A percentile compares a stretch with the other conserved stretches of the same genome.
Conservation (phyloP, 2,113 vertebrate genomes). For the Upupa epops region DNA sequence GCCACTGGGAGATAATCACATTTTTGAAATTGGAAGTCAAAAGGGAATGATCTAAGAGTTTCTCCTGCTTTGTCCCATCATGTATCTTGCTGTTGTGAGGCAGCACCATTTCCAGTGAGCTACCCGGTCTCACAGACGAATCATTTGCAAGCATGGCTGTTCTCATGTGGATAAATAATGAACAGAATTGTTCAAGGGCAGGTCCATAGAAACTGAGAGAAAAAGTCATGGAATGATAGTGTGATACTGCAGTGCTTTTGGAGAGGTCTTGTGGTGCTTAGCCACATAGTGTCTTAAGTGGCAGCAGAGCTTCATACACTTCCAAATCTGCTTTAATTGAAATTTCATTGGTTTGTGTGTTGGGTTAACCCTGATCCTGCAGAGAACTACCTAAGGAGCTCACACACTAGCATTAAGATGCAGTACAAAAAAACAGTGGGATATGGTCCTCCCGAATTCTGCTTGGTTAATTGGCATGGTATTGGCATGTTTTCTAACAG, state of each 20-base stretch:
- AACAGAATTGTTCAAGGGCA: not conserved
- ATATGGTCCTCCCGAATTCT: accelerated
- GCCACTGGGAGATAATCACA: not conserved
- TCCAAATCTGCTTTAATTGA: not conserved
- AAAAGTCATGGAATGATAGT: accelerated
- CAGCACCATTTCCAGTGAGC: not conserved
- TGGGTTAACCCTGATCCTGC: not conserved
- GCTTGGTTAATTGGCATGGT: accelerated
- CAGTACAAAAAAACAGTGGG: not conserved
- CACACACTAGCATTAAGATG: accelerated
- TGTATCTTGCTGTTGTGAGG: not conserved
- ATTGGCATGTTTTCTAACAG: accelerated
- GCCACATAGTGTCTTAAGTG: accelerated
- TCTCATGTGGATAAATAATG: not conserved
- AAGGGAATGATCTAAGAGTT: not conserved
- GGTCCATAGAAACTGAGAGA: not conserved
- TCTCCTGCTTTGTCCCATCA: not conserved
- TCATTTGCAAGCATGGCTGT: not conserved
- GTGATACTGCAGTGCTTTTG: not conserved
- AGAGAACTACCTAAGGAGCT: not conserved
- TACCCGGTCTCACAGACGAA: not conserved
- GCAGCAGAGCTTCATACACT: not conserved
- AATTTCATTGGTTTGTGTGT: not conserved
- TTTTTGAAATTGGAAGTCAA: not conserved
- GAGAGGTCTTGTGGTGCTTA: too few relatives aligned